phyloP scores from a whole-genome alignment of 1,140 invertebrate genomes.

The Pseudobourletiella spinata region DNA sequence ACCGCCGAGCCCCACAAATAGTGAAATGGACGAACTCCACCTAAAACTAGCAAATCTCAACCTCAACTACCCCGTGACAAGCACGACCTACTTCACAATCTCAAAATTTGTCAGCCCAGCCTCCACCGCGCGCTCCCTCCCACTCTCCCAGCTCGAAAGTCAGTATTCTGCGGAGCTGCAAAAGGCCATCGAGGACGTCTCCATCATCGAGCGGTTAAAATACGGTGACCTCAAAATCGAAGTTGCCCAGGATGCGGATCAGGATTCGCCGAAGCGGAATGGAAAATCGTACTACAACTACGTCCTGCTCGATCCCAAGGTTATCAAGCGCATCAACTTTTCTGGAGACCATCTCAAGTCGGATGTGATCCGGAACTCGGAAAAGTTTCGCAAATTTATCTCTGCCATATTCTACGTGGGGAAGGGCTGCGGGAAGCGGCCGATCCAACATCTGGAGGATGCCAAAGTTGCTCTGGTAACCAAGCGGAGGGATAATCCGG shows the following conservation, averaged over 20 bases:
- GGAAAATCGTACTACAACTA: slow-evolving; percentile 35
- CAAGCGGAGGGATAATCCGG: not conserved
- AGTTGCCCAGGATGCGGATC: slow-evolving; percentile 14
- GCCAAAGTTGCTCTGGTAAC: slow-evolving; percentile 16
- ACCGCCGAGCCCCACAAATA: slow-evolving; percentile 2
- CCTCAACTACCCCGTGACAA: slow-evolving; percentile 14
- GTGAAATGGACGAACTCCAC: slow-evolving; percentile 4
- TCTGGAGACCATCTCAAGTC: slow-evolving; percentile 32
- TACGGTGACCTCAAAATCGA: slow-evolving; percentile 23
- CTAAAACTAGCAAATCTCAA: slow-evolving; percentile 7
- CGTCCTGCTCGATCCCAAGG: slow-evolving; percentile 28
- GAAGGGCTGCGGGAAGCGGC: slow-evolving; percentile 30
- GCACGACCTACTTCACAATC: slow-evolving; percentile 18
- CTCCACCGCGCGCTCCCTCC: not conserved
- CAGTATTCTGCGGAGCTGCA: slow-evolving; percentile 18
- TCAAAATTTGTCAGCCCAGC: slow-evolving; percentile 13
- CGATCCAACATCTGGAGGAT: slow-evolving; percentile 28
- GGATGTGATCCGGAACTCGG: slow-evolving; percentile 21
- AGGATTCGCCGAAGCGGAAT: not conserved
- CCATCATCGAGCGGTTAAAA: not conserved
- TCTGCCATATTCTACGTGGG: slow-evolving; percentile 33
- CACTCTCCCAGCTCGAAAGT: not conserved
- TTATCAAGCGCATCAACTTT: slow-evolving; percentile 31
- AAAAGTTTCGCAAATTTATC: slow-evolving; percentile 33
- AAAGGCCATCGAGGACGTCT: slow-evolving; percentile 10